Conservation (phyloP, 2,888 invertebrate genomes). For the Callosobruchus maculatus region DNA sequence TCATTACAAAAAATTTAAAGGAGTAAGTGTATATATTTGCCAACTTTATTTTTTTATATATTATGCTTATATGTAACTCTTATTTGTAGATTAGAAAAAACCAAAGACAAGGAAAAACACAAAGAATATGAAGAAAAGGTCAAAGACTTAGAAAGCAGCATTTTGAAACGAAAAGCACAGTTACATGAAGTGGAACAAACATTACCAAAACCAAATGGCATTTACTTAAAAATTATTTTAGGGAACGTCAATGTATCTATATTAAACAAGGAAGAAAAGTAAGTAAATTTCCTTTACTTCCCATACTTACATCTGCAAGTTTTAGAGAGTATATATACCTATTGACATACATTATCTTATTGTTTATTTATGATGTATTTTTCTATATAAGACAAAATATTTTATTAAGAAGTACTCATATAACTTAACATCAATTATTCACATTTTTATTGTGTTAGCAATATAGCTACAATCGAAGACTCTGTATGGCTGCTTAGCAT, state of each 20-base stretch:
- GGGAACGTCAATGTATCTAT: slow-evolving; percentile 98
- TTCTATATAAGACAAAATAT: too few relatives aligned
- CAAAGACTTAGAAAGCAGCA: slow-evolving; percentile 68
- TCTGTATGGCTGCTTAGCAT: too few relatives aligned
- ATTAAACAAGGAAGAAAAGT: slow-evolving; percentile 95
- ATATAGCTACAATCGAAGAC: too few relatives aligned
- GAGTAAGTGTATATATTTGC: slow-evolving; percentile 59
- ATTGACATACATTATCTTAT: too few relatives aligned
- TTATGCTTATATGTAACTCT: too few relatives aligned
- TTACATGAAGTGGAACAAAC: slow-evolving; percentile 90
- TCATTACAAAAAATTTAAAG: slow-evolving; percentile 74
- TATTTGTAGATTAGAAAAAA: not conserved
- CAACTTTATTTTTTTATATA: not conserved
- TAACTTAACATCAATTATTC: too few relatives aligned
- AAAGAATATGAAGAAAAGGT: slow-evolving; percentile 41
- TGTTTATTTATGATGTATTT: too few relatives aligned
- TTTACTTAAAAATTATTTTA: slow-evolving; percentile 90
- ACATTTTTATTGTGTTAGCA: too few relatives aligned
- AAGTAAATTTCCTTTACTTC: slow-evolving; percentile 46
- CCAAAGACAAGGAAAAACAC: not conserved
- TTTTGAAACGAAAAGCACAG: slow-evolving; percentile 79
- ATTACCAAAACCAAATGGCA: slow-evolving; percentile 87
- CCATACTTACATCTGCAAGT: too few relatives aligned
- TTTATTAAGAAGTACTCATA: too few relatives aligned
- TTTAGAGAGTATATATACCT: too few relatives aligned